These are phyloP conservation scores for Hyalella azteca DNA, from an alignment of 2,888 invertebrate genomes.

Conservation along the genomic window DNA sequence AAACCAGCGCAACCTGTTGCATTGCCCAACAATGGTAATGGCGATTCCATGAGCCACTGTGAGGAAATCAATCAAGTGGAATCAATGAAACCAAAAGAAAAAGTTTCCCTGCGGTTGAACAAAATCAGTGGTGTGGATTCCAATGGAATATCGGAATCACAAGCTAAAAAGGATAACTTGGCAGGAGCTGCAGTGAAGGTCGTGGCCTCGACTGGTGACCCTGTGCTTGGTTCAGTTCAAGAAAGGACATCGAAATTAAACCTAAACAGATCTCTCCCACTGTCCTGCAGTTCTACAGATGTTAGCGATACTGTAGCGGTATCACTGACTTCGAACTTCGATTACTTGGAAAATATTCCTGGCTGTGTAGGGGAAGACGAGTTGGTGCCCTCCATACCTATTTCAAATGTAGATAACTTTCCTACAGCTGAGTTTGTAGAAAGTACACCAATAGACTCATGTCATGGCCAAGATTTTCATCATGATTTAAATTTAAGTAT, in stretches of 20 bases:
- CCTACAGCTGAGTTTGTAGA: not conserved
- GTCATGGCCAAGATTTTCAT: not conserved
- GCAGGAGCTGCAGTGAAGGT: too few species aligned
- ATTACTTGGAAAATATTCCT: not conserved
- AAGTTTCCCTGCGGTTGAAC: slow-evolving; percentile 46
- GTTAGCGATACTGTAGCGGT: not conserved
- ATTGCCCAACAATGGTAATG: not conserved
- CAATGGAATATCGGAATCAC: too few species aligned
- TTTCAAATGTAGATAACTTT: not conserved
- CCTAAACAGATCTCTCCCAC: too few species aligned
- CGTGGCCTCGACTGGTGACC: too few species aligned
- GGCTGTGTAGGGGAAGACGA: not conserved
- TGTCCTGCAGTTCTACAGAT: not conserved
- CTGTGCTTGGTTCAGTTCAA: too few species aligned
- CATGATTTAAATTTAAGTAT: not conserved
- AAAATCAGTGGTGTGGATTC: slow-evolving; percentile 44
- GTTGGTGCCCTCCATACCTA: too few species aligned
- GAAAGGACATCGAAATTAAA: too few species aligned
- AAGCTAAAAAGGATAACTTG: too few species aligned
- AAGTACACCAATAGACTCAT: not conserved
- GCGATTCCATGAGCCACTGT: not conserved
- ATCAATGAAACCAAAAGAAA: slow-evolving; percentile 34
- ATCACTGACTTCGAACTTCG: not conserved
- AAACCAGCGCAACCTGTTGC: not conserved
- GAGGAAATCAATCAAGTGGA: slow-evolving; percentile 11